phyloP scores from a whole-genome alignment of 2,888 invertebrate species.

The Drosophila mayaguana region DNA sequence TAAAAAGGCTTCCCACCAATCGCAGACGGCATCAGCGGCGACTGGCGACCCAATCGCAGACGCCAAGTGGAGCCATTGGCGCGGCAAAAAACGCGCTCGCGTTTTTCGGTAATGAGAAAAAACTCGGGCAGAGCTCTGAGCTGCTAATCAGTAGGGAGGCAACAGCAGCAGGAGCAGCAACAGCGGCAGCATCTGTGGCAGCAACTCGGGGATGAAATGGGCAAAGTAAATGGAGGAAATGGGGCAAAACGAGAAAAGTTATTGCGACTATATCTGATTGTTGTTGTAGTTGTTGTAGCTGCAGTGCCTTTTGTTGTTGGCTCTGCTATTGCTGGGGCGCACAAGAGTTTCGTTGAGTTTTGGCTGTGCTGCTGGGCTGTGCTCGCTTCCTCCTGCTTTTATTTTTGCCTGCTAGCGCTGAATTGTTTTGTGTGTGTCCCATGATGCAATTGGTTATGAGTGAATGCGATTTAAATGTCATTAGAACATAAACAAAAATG shows the following conservation, averaged over 20 bases:
- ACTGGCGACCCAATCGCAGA: slow-evolving; percentile 69
- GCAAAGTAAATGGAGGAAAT: slow-evolving; percentile 43
- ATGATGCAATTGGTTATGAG: slow-evolving; percentile 1
- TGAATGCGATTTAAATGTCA: too few species aligned
- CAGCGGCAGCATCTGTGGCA: slow-evolving; percentile 5
- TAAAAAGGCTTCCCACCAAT: slow-evolving; percentile 65
- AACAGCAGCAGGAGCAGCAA: slow-evolving; percentile 5
- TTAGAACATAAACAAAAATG: too few species aligned
- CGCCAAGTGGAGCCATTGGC: slow-evolving; percentile 74
- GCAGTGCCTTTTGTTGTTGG: slow-evolving; percentile 1
- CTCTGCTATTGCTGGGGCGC: slow-evolving; percentile 16
- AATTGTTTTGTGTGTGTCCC: slow-evolving; percentile 21
- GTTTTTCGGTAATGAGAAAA: slow-evolving; percentile 73
- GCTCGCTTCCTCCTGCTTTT: neutral
- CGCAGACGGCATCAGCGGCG: slow-evolving; percentile 56
- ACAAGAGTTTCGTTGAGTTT: slow-evolving; percentile 51
- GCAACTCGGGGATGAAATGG: slow-evolving; percentile 48
- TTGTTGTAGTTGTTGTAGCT: slow-evolving; percentile 18
- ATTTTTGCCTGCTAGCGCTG: slow-evolving; percentile 3
- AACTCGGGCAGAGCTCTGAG: slow-evolving; percentile 49
- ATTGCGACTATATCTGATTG: slow-evolving; percentile 27
- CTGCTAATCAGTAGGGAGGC: slow-evolving; percentile 60
- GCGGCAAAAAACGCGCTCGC: slow-evolving; percentile 68
- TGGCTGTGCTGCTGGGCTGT: neutral
- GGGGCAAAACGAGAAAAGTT: slow-evolving; percentile 44